phyloP scores from a whole-genome alignment of 2,797 vertebrate species.

The Rhinatrema bivittatum region DNA sequence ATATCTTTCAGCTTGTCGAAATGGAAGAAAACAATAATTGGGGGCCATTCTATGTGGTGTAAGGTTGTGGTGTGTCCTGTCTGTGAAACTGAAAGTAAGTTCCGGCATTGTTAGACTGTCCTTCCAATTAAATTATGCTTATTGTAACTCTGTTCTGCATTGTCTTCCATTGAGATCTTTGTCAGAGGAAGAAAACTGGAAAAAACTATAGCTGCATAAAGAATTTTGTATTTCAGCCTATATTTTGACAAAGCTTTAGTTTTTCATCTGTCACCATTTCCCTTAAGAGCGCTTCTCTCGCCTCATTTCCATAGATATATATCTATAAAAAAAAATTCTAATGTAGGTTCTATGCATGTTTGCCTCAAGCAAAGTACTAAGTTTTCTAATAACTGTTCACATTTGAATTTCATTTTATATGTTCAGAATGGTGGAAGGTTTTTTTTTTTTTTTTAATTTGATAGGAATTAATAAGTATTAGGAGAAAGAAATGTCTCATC shows the following conservation, averaged over 20 bases:
- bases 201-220: conserved; percentile 37
- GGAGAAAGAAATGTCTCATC: conserved; percentile 39
- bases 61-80: conserved; percentile 41
- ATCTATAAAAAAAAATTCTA: no score
- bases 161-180: conserved; percentile 34
- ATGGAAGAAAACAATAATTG: no score
- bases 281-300: conserved; percentile 38
- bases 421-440: conserved; percentile 20
- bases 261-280: conserved; percentile 44
- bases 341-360: conserved; percentile 33
- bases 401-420: conserved; percentile 43
- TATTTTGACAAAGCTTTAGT: conserved; percentile 49
- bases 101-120: conserved; percentile 46
- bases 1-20: no score
- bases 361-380: conserved; percentile 31
- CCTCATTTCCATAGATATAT: conserved; percentile 27
- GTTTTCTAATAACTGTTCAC: conserved; percentile 31
- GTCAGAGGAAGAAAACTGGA: conserved; percentile 35
- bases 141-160: conserved; percentile 32
- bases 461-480: conserved; percentile 54
- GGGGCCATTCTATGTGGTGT: conserved; percentile 39
- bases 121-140: conserved; percentile 38
- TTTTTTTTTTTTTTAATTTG: conserved; percentile 49
- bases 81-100: conserved; percentile 45
- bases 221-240: conserved; percentile 36